A percentile compares a stretch with the other conserved stretches of the same genome.
Conservation (phyloP, 2,797 vertebrate genomes). For the Amblyopsis hoosieri region DNA sequence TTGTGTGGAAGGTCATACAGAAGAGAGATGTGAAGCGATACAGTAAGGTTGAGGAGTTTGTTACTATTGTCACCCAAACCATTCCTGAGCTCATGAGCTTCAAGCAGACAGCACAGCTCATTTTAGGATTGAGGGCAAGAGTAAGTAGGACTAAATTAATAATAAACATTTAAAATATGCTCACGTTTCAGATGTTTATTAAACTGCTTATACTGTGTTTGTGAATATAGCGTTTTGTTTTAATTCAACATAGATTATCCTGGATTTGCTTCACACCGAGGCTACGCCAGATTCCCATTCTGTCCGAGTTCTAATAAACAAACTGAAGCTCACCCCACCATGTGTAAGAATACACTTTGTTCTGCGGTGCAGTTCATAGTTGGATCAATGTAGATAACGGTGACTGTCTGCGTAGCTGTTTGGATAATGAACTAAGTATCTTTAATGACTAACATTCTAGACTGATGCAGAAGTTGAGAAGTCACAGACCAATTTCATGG, state of each 20-base stretch:
- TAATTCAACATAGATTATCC: conserved; percentile 58
- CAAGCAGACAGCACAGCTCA: conserved; percentile 81
- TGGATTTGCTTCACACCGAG: conserved; percentile 66
- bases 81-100: conserved; percentile 78
- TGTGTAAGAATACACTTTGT: conserved; percentile 44
- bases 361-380: too few relatives aligned
- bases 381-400: too few relatives aligned
- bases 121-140: conserved; percentile 81
- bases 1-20: conserved; percentile 78
- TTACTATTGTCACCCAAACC: conserved; percentile 73
- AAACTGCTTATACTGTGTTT: neutral
- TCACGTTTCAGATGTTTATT: neutral
- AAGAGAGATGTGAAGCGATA: conserved; percentile 72
- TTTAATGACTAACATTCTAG: conserved; percentile 34
- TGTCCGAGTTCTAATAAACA: conserved; percentile 67
- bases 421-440: neutral
- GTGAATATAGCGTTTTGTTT: neutral
- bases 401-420: too few relatives aligned
- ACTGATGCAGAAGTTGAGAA: conserved; percentile 71
- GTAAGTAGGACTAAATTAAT: conserved; percentile 49
- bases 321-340: conserved; percentile 56
- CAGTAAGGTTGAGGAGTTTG: conserved; percentile 78
- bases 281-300: conserved; percentile 52
- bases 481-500: conserved; percentile 76
- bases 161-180: neutral